Conservation (phyloP, 2,797 vertebrate genomes). For the Lates japonicus region DNA sequence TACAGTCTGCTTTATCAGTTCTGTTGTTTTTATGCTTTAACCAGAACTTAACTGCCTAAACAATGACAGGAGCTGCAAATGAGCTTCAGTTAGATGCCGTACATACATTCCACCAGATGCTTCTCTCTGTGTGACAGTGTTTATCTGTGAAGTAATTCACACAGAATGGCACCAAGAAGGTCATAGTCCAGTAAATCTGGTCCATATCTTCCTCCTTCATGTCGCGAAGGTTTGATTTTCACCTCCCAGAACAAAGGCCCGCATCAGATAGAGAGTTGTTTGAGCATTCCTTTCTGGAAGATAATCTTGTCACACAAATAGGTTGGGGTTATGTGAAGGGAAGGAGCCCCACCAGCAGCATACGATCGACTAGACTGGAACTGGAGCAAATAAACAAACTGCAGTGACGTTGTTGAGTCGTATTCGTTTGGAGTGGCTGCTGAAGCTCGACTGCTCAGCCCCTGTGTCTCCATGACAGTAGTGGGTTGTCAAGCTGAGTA, state of each 20-base stretch:
- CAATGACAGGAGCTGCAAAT: too few species aligned
- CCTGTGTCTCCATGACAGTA: conserved; percentile 22
- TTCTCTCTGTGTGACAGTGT: too few species aligned
- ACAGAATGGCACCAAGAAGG: not conserved
- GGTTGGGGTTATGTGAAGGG: conserved; percentile 5
- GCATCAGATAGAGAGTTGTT: conserved; percentile 10
- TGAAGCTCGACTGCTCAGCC: not conserved
- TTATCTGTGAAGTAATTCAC: not conserved
- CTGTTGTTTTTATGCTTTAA: not conserved
- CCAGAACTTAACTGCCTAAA: too few species aligned
- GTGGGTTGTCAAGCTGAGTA: conserved; percentile 1
- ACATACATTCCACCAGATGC: not conserved
- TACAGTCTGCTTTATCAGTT: too few species aligned
- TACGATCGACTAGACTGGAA: conserved; percentile 4
- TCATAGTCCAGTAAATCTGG: conserved; percentile 8
- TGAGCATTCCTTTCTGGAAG: conserved; percentile 23
- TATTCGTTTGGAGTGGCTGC: conserved; percentile 9
- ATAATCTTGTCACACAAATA: conserved; percentile 18
- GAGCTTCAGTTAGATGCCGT: too few species aligned
- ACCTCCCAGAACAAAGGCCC: conserved; percentile 21
- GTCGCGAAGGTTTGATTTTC: conserved; percentile 27
- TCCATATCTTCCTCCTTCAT: not conserved
- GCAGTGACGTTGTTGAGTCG: conserved; percentile 19
- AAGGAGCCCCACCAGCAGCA: conserved; percentile 3
- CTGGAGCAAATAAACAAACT: conserved; percentile 10